Percentiles rank a stretch among this genome's conserved stretches.
Conservation (phyloP, 2,113 vertebrate genomes). For the Taurulus bubalis region DNA sequence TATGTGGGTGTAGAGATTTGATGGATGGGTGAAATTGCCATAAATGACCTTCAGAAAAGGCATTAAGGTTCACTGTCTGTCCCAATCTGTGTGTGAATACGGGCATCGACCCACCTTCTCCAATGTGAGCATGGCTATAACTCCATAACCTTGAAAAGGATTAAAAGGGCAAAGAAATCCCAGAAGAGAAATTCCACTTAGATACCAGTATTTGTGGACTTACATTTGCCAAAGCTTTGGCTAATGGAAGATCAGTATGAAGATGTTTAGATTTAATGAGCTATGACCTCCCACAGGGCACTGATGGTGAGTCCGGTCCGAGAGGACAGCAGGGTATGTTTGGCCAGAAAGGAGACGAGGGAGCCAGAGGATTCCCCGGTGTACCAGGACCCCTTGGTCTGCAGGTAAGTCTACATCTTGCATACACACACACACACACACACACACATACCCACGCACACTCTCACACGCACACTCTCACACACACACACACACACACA, state of each 20-base stretch:
- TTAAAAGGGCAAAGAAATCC: slow-evolving; percentile 40
- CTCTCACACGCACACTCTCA: too few relatives aligned
- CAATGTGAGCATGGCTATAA: not conserved
- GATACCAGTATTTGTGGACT: slow-evolving; percentile 19
- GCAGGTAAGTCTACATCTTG: slow-evolving; percentile 85
- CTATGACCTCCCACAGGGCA: slow-evolving; percentile 85
- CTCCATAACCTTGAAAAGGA: slow-evolving; percentile 48
- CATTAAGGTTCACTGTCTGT: slow-evolving; percentile 11
- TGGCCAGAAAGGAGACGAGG: slow-evolving; percentile 98
- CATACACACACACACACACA: not conserved
- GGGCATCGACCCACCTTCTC: slow-evolving; percentile 16
- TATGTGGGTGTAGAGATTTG: slow-evolving; percentile 2
- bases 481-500: not conserved
- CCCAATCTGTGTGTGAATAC: slow-evolving; percentile 21
- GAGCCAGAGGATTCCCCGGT: slow-evolving; percentile 94
- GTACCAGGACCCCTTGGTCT: slow-evolving; percentile 95
- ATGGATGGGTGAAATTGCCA: slow-evolving; percentile 4
- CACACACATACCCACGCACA: not conserved
- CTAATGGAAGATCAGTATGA: slow-evolving; percentile 35
- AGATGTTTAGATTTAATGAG: slow-evolving; percentile 39
- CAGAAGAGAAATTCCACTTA: not conserved
- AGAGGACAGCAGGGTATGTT: slow-evolving; percentile 99
- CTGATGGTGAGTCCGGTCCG: slow-evolving; percentile 94
- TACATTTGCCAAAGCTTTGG: slow-evolving; percentile 9
- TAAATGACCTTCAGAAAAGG: slow-evolving; percentile 43